Conservation (phyloP, 2,888 invertebrate genomes). For the Chelonus formosanus region DNA sequence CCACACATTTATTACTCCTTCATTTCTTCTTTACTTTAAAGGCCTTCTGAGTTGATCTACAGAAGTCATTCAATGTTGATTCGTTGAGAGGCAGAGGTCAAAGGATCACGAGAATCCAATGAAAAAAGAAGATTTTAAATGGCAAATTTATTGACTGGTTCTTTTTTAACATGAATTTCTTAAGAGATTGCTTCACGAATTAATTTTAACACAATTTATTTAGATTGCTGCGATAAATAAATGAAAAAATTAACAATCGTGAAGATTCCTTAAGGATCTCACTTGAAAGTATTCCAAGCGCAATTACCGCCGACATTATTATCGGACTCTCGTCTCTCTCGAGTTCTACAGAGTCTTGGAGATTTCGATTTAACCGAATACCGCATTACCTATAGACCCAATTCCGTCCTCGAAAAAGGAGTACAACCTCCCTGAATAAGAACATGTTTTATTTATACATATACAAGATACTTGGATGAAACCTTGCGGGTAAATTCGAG, state of each 20-base stretch:
- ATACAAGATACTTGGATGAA: neutral
- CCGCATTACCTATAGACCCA: conserved; percentile 48
- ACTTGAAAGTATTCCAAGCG: conserved; percentile 38
- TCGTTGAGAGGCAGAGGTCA: too few species aligned
- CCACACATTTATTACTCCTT: too few species aligned
- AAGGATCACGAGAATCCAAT: too few species aligned
- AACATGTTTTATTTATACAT: conserved; percentile 1
- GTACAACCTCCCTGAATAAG: conserved; percentile 11
- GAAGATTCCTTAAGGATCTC: neutral
- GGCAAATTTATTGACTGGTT: too few species aligned
- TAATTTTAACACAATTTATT: neutral
- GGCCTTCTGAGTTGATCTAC: too few species aligned
- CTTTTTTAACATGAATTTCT: too few species aligned
- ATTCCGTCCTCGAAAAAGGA: conserved; percentile 39
- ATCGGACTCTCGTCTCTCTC: conserved; percentile 24
- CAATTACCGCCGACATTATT: conserved; percentile 38
- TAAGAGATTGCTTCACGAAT: too few species aligned
- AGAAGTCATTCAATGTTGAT: too few species aligned
- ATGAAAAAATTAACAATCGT: neutral
- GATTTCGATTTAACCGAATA: conserved; percentile 33
- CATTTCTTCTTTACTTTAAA: too few species aligned
- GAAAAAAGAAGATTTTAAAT: too few species aligned
- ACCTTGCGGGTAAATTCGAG: conserved; percentile 1
- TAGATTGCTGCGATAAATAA: conserved; percentile 1
- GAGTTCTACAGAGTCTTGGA: conserved; percentile 12